Base-by-base conservation (phyloP, 2,888 invertebrate genomes). In the Leptopilina syphax region DNA sequence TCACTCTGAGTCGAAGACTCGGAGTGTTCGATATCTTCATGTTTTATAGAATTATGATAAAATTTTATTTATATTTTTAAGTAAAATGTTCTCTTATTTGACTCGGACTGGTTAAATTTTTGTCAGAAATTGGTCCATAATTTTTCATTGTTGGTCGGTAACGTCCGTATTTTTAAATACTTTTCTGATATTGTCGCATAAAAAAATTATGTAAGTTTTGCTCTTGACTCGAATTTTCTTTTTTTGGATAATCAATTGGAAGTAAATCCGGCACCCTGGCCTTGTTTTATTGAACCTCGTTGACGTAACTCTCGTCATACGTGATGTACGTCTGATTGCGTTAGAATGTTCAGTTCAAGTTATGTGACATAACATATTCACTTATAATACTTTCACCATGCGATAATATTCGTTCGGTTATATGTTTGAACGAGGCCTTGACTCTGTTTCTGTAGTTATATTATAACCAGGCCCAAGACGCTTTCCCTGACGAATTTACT, bases 401-500 rank as follows among this genome's bases (percentile, higher is more conserved):
- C 82, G 80, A 85, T 86, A 85, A 85, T 83, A 80, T 81, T 80
- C 83, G 80, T 83, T 83, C 77, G 80, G 81, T 65, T 65, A 63
- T 81, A 57, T 79, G 77, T 60, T 79, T 83, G 81, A 57, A 76
- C 80, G 80, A 83, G 84, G 86, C 86, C 86, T 86, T 86, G 86
- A 86, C 86, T 86, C 84, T 82, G 82, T 85, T 85, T 85, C 79
- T 76, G 68, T 65, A 54, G 47, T n/a, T 3, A 34, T 54, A 57
- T 65, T 66, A 77, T 77, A 57, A 50, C 76, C 54, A n/a, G 63
- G 63, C 24, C 63, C 57, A 80, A 65, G 76, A 54, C 81, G 81
- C 84, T 84, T 82, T 83, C 84, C 68, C 83, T 80, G 66, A 57
- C 57, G 66, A 82, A 82, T 77, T 34, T 54, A 50, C 54, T 65